Conservation (phyloP, 2,113 vertebrate genomes). For the Mionectes macconnelli region DNA sequence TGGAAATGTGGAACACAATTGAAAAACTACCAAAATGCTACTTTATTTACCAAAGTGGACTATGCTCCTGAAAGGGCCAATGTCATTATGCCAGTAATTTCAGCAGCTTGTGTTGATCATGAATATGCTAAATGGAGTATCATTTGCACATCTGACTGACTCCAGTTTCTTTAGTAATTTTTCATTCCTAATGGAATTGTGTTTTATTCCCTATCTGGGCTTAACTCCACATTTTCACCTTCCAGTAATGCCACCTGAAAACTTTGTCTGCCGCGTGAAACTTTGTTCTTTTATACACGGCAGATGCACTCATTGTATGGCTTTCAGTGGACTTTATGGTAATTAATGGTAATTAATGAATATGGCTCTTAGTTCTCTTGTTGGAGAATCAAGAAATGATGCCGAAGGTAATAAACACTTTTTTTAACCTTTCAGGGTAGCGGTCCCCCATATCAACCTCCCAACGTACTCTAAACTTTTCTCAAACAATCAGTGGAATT, state of each 20-base stretch:
- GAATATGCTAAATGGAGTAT: background rate
- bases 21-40: background rate
- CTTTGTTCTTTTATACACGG: background rate
- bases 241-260: background rate
- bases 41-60: background rate
- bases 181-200: background rate
- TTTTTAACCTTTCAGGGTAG: constrained; percentile 36
- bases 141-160: background rate
- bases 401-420: constrained; percentile 3
- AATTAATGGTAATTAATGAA: constrained; percentile 16
- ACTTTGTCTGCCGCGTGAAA: background rate
- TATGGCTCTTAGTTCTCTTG: constrained; percentile 63
- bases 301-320: background rate
- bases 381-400: constrained; percentile 45
- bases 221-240: background rate
- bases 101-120: background rate
- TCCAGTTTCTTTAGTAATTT: background rate
- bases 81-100: background rate
- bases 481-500: constrained; percentile 71
- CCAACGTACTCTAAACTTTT: constrained; percentile 46
- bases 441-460: constrained; percentile 61
- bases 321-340: constrained; percentile 9
- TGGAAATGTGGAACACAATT: background rate
- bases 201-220: background rate
- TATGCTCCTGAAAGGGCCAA: background rate